Evolutionary conservation across 2,888 invertebrate species (phyloP).

Genomic region (Agrochola lota): DNA sequence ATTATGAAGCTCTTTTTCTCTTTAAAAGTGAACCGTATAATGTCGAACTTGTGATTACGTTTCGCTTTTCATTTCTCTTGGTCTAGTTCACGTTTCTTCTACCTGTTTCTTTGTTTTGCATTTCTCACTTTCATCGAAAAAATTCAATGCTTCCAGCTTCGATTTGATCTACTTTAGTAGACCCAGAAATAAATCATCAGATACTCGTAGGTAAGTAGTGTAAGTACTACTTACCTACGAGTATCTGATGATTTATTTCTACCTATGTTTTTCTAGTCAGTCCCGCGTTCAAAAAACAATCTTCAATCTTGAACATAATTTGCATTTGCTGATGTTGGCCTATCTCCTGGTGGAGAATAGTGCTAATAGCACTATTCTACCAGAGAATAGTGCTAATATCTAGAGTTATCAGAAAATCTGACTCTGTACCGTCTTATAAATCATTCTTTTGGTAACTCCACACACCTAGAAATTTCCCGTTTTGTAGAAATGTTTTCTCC

Average conservation of each 20-base stretch:
- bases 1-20: slow-evolving; percentile 47
- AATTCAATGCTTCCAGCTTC: not conserved
- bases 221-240: slow-evolving; percentile 1
- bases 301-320: not conserved
- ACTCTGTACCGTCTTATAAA: not conserved
- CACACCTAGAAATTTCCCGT: not conserved
- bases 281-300: too few species aligned
- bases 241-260: too few species aligned
- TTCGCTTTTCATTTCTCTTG: slow-evolving; percentile 64
- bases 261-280: not conserved
- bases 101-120: slow-evolving; percentile 26
- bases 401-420: not conserved
- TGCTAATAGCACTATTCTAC: too few species aligned
- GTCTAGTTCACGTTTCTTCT: slow-evolving; percentile 43
- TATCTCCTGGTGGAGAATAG: not conserved
- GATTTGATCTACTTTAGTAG: not conserved
- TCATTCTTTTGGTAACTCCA: not conserved
- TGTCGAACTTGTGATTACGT: slow-evolving; percentile 44
- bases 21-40: slow-evolving; percentile 70
- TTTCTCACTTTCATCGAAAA: slow-evolving; percentile 36
- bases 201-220: too few species aligned
- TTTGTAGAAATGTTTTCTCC: not conserved
- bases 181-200: too few species aligned
- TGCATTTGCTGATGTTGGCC: not conserved
- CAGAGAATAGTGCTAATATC: not conserved